Evolutionary conservation across 2,888 invertebrate species (phyloP), one percentile per base, ranked within the genome.

Genomic region (Herminia tarsipennalis): DNA sequence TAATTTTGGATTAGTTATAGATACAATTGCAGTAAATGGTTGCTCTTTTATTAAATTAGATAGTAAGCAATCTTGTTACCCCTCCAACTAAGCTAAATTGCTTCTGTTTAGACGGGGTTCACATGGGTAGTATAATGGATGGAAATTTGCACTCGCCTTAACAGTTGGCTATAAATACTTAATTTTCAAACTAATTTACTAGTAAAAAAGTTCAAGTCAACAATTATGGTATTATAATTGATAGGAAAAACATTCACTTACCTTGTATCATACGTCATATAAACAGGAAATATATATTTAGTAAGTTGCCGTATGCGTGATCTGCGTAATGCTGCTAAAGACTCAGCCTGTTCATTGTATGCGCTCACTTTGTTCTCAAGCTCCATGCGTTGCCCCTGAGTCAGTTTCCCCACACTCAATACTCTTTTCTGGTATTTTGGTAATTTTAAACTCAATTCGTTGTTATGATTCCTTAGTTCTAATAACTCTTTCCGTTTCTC

Each of bases 211-310:
- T n/a, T n/a, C n/a, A n/a, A n/a, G n/a, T n/a, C n/a, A n/a, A n/a
- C n/a, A n/a, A n/a, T n/a, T n/a, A n/a, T n/a, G n/a, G n/a, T n/a
- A n/a, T n/a, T n/a, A n/a, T n/a, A n/a, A n/a, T n/a, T n/a, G n/a
- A n/a, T 13, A 20, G 13, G 3, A 2, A 3, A 34, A 24, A 16
- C 9, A 29, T 16, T 2, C 3, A 27, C 54, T 69, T 59, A 89
- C 90, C 89, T 88, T 21, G 81, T 78, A 55, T 91, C 89, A 73
- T 87, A 86, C 24, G 79, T 89, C 64, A 90, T 81, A 55, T 88
- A 88, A 33, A 93, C 86, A 3, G 93, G 91, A 59, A 91, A 91
- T 24, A 91, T 90, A 59, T 89, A 89, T 56, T 86, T 84, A 0
- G 78, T 83, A 3, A 91, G 81, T 65, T 91, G 91, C 27, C 90